These are phyloP conservation scores for Yponomeuta cagnagella DNA, from an alignment of 2,888 invertebrate genomes.

Conservation along the genomic window DNA sequence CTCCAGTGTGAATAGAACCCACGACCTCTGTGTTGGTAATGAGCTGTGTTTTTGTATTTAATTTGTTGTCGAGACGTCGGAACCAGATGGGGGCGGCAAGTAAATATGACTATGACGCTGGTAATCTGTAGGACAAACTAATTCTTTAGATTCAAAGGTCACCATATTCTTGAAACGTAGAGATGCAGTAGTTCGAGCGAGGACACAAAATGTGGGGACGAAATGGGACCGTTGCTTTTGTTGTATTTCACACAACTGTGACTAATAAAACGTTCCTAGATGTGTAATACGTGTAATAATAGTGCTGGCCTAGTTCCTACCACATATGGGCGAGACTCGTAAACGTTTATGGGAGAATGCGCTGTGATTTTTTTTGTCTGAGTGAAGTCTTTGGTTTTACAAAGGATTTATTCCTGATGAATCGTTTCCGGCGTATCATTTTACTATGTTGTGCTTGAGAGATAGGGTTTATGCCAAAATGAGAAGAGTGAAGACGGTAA, in stretches of 20 bases:
- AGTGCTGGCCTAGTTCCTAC: neutral
- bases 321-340: neutral
- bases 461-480: too few species aligned
- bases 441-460: too few species aligned
- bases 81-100: conserved; percentile 53
- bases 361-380: neutral
- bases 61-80: conserved; percentile 20
- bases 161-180: neutral
- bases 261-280: conserved; percentile 12
- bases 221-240: conserved; percentile 47
- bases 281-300: neutral
- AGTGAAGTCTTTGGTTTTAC: neutral
- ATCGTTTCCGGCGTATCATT: too few species aligned
- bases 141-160: neutral
- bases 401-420: too few species aligned
- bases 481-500: too few species aligned
- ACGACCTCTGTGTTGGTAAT: neutral
- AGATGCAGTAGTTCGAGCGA: conserved; percentile 15
- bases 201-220: conserved; percentile 39
- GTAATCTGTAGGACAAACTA: neutral
- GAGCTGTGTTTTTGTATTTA: neutral
- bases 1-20: too few species aligned
- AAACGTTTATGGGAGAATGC: neutral
- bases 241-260: conserved; percentile 44
- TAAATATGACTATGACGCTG: neutral